Conservation (phyloP, 2,113 vertebrate species). For the Ceyx margarethae region DNA sequence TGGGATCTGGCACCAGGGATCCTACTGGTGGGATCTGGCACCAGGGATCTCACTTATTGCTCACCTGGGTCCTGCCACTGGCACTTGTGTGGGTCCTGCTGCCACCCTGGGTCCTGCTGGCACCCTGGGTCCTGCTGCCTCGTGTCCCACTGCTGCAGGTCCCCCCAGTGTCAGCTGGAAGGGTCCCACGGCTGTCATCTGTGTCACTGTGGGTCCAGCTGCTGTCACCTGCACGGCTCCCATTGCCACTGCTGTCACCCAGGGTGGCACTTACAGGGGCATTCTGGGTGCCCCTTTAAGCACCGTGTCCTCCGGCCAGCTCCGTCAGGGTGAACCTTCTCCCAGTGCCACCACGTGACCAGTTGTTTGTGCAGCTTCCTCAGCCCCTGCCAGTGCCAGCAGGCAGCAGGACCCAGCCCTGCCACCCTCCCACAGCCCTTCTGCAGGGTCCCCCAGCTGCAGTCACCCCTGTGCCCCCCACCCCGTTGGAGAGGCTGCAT, state of each 20-base stretch:
- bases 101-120: background rate
- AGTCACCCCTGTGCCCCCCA: background rate
- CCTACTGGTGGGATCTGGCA: no score
- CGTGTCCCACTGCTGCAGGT: fast-evolving
- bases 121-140: background rate
- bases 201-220: fast-evolving
- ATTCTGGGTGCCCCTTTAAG: constrained; percentile 24
- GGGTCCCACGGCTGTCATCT: background rate
- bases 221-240: background rate
- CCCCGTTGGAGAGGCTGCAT: background rate
- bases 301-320: fast-evolving
- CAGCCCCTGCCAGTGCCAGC: background rate
- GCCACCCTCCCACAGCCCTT: background rate
- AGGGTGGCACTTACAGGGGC: no score
- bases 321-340: constrained; percentile 57
- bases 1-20: background rate
- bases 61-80: fast-evolving
- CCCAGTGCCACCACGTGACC: constrained; percentile 39
- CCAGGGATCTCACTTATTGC: background rate
- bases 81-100: background rate
- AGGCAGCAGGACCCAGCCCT: fast-evolving
- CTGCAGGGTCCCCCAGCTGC: fast-evolving
- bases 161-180: background rate
- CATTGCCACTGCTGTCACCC: fast-evolving
- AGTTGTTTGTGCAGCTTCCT: constrained; percentile 32